These are phyloP conservation scores for Sicus ferrugineus DNA, from an alignment of 2,888 invertebrate species.

Conservation along the genomic window DNA sequence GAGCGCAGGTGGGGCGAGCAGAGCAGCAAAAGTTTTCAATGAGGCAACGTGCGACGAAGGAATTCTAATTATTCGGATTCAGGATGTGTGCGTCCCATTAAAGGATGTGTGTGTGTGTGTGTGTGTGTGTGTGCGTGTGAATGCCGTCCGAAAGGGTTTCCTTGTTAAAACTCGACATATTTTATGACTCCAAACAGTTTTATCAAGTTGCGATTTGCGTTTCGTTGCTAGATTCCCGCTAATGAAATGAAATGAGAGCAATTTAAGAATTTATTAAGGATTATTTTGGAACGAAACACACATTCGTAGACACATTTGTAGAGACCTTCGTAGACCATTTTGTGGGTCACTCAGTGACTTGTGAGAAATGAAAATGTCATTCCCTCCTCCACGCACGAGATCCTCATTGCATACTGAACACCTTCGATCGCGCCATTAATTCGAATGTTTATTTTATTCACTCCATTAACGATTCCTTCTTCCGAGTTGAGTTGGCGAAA, in stretches of 20 bases:
- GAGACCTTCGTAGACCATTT: neutral
- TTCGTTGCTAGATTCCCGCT: constrained; percentile 36
- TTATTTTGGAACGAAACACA: constrained; percentile 33
- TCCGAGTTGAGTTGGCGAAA: neutral
- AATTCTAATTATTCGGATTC: constrained; percentile 24
- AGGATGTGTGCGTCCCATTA: constrained; percentile 48
- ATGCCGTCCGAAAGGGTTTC: constrained; percentile 55
- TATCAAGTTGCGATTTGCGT: constrained; percentile 56
- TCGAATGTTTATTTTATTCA: constrained; percentile 33
- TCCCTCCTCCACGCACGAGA: neutral
- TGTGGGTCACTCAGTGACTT: constrained; percentile 3
- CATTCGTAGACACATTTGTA: neutral
- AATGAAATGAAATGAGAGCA: constrained; percentile 59
- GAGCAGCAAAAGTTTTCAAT: constrained; percentile 22
- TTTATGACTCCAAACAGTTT: constrained; percentile 57
- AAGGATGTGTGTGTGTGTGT: constrained; percentile 37
- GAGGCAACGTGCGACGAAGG: constrained; percentile 29
- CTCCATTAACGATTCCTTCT: neutral
- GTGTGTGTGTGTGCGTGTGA: constrained; percentile 1
- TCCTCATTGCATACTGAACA: neutral
- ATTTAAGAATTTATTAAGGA: constrained; percentile 60
- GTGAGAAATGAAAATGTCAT: constrained; percentile 26
- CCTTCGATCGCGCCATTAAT: constrained; percentile 27
- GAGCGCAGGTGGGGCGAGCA: constrained; percentile 15
- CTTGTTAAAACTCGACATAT: constrained; percentile 62